Evolutionary conservation across 2,888 invertebrate genomes (phyloP).

Genomic region (Microctonus hyperodae): DNA sequence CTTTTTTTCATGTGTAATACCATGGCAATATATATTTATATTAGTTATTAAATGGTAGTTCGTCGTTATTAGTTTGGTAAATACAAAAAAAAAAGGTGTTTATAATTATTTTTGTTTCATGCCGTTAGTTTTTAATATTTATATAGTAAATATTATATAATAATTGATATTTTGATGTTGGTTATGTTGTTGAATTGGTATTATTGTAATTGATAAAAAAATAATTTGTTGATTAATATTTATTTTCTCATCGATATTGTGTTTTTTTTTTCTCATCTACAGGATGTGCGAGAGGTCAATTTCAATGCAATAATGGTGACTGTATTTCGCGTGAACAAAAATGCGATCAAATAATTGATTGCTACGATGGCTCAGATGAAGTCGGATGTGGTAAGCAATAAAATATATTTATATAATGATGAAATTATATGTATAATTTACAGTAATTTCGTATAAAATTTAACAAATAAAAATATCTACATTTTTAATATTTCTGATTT

Average conservation of each 20-base stretch:
- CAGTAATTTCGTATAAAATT: not conserved
- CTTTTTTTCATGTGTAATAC: not conserved
- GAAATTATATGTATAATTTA: conserved; percentile 1
- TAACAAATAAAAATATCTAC: too few relatives aligned
- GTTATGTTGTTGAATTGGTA: conserved; percentile 8
- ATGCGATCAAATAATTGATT: conserved; percentile 64
- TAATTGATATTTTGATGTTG: conserved; percentile 21
- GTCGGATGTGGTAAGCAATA: conserved; percentile 49
- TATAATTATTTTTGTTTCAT: not conserved
- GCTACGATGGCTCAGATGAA: conserved; percentile 65
- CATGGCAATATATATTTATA: not conserved
- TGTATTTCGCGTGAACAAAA: conserved; percentile 65
- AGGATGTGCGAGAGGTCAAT: conserved; percentile 74
- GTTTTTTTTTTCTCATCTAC: conserved; percentile 38
- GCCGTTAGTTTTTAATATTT: conserved; percentile 1
- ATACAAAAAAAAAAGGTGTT: not conserved
- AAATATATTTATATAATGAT: conserved; percentile 4
- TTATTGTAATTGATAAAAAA: not conserved
- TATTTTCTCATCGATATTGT: conserved; percentile 4
- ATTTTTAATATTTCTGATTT: not conserved
- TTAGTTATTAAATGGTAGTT: conserved; percentile 23
- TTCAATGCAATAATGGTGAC: conserved; percentile 73
- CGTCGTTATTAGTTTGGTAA: conserved; percentile 9
- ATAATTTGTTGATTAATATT: not conserved
- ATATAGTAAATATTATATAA: not conserved